A percentile compares a stretch with the other conserved stretches of the same genome.
Evolutionary conservation across 1,140 invertebrate genomes (phyloP).

Genomic region (Wasmannia auropunctata): DNA sequence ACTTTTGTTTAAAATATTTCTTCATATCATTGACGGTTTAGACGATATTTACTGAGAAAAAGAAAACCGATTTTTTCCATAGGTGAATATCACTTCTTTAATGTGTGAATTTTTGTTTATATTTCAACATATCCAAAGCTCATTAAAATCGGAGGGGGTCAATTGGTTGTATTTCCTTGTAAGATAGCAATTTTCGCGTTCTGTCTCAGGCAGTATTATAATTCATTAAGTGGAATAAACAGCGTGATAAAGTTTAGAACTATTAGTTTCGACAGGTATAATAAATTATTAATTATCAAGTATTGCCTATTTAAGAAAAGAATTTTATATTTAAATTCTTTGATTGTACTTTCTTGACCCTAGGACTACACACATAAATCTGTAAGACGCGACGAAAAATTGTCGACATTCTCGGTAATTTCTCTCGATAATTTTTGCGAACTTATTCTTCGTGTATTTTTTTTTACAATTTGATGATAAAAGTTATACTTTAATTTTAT

Average conservation of each 20-base stretch:
- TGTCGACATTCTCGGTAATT: not conserved
- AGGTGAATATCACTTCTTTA: too few relatives aligned
- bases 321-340: not conserved
- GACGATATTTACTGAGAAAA: too few relatives aligned
- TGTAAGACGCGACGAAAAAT: not conserved
- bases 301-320: not conserved
- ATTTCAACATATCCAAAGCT: too few relatives aligned
- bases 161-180: too few relatives aligned
- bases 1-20: too few relatives aligned
- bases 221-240: conserved; percentile 2
- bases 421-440: not conserved
- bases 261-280: not conserved
- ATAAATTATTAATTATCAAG: not conserved
- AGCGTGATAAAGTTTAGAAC: not conserved
- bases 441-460: not conserved
- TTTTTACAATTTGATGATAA: not conserved
- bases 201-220: conserved; percentile 7
- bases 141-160: too few relatives aligned
- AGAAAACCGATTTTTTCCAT: too few relatives aligned
- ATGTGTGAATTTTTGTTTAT: too few relatives aligned
- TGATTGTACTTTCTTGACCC: not conserved
- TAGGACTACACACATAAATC: not conserved
- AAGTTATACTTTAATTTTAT: not conserved
- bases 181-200: not conserved
- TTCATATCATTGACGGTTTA: too few relatives aligned